Conservation (phyloP, 2,113 vertebrate genomes). For the Scomber scombrus region DNA sequence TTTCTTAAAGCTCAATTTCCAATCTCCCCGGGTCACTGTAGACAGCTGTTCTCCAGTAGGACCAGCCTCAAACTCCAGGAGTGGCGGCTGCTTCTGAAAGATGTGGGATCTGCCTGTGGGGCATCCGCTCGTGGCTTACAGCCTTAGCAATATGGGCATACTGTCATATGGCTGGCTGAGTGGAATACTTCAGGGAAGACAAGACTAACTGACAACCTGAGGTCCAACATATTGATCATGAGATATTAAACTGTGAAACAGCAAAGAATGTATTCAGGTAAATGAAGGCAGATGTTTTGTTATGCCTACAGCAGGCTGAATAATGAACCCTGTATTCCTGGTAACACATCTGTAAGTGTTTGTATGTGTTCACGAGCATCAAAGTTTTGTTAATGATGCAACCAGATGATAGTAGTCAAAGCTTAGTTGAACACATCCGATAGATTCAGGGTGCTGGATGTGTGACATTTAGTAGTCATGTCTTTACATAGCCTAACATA, state of each 20-base stretch:
- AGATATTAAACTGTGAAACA: constrained; percentile 25
- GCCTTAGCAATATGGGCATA: constrained; percentile 54
- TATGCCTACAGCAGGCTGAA: constrained; percentile 2
- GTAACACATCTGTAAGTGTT: constrained; percentile 24
- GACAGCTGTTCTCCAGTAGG: constrained; percentile 81
- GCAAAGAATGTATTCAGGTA: constrained; percentile 21
- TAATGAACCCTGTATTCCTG: background rate
- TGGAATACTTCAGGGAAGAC: constrained; percentile 50
- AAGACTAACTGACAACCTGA: constrained; percentile 53
- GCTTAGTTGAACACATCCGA: background rate
- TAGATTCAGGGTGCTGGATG: background rate
- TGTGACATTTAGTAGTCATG: constrained; percentile 1
- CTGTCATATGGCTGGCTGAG: constrained; percentile 55
- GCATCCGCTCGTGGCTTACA: constrained; percentile 39
- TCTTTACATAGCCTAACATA: constrained; percentile 4
- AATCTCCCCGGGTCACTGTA: constrained; percentile 74
- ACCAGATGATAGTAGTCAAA: background rate
- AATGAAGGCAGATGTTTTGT: constrained; percentile 68
- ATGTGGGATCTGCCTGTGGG: constrained; percentile 48
- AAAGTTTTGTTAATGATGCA: constrained; percentile 18
- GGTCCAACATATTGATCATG: constrained; percentile 66
- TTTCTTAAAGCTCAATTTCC: constrained; percentile 83
- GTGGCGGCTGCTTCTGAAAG: constrained; percentile 46
- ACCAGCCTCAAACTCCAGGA: constrained; percentile 64
- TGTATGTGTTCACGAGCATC: constrained; percentile 21